Conservation (phyloP, 2,888 invertebrate genomes). For the Sturmia bella region DNA sequence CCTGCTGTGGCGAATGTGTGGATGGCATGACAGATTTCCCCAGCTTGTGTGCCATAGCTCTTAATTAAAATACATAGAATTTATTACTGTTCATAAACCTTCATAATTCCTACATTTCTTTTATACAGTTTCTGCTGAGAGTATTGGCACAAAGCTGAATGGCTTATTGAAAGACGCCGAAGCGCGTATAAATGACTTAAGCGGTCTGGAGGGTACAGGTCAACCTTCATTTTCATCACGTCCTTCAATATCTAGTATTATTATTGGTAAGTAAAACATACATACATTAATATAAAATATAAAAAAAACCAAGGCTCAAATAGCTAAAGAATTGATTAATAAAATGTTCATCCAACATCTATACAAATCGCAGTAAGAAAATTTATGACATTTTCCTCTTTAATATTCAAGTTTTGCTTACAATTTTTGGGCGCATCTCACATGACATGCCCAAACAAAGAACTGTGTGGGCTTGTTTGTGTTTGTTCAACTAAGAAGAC, state of each 20-base stretch:
- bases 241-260: constrained; percentile 84
- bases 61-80: too few species aligned
- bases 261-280: constrained; percentile 82
- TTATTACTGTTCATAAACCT: neutral
- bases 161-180: constrained; percentile 92
- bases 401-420: neutral
- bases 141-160: constrained; percentile 88
- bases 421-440: neutral
- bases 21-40: too few species aligned
- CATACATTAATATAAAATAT: constrained; percentile 23
- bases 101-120: neutral
- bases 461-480: neutral
- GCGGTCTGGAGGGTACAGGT: constrained; percentile 83
- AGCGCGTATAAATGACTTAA: constrained; percentile 90
- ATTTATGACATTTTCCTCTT: neutral
- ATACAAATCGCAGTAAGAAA: too few species aligned
- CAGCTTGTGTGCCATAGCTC: too few species aligned
- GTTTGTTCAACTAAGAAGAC: neutral
- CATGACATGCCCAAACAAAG: neutral
- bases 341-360: too few species aligned
- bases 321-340: too few species aligned
- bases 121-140: constrained; percentile 82
- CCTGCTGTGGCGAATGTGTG: too few species aligned
- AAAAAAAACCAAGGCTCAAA: too few species aligned
- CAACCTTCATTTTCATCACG: constrained; percentile 80